These are phyloP conservation scores for Tricholaema leucomelas DNA, from an alignment of 2,113 vertebrate species.

Conservation along the genomic window DNA sequence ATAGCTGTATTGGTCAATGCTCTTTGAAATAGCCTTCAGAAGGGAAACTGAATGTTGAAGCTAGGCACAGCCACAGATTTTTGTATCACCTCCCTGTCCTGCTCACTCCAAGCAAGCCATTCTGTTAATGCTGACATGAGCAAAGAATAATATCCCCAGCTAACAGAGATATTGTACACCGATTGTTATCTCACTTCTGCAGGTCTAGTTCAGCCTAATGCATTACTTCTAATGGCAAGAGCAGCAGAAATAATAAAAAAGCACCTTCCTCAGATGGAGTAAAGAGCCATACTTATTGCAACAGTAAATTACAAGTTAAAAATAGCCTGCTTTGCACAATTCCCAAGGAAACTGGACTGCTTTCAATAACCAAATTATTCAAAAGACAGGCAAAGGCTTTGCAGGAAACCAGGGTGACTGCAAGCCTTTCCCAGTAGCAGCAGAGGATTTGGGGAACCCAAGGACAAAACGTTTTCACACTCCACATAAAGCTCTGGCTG, in stretches of 20 bases:
- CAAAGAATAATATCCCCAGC: not conserved
- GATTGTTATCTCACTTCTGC: not conserved
- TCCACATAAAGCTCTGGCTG: not conserved
- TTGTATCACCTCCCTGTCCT: not conserved
- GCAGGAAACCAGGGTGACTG: not conserved
- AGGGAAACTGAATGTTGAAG: not conserved
- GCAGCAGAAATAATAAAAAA: not conserved
- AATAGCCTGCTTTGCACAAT: not conserved
- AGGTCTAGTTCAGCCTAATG: not conserved
- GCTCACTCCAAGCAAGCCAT: not conserved
- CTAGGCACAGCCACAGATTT: not conserved
- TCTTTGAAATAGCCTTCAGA: not conserved
- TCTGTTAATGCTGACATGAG: not conserved
- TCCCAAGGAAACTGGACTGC: not conserved
- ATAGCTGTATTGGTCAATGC: not conserved
- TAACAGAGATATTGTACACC: not conserved
- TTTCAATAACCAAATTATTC: not conserved
- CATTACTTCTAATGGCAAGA: not conserved
- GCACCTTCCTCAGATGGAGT: not conserved
- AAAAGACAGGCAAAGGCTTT: not conserved
- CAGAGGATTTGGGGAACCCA: not conserved
- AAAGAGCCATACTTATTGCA: not conserved
- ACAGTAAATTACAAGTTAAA: not conserved
- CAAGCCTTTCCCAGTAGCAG: not conserved
- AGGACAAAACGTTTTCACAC: slow-evolving; percentile 26